Percentiles rank a stretch among this genome's conserved stretches.
phyloP scores from a whole-genome alignment of 2,797 vertebrate species.

The Pristis pectinata region DNA sequence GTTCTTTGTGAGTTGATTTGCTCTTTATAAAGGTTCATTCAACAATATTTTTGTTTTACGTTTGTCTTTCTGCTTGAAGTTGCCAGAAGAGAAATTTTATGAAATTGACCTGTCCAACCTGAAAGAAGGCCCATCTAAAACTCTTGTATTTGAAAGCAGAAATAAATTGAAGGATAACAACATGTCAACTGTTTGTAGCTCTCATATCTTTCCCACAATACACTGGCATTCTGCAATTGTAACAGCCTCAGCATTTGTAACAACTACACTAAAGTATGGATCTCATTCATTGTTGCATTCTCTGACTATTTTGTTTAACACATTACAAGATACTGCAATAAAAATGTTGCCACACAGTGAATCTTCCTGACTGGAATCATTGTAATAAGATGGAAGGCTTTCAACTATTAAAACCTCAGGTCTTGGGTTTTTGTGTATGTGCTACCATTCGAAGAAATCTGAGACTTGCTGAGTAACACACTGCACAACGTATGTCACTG shows the following conservation, averaged over 20 bases:
- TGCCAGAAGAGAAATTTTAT: neutral
- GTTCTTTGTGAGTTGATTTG: neutral
- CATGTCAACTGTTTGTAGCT: neutral
- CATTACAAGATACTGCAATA: too few relatives aligned
- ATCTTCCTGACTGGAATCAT: too few relatives aligned
- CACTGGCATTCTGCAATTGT: neutral
- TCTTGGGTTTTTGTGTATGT: too few relatives aligned
- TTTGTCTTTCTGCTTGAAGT: neutral
- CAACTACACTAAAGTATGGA: neutral
- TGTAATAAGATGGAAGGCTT: too few relatives aligned
- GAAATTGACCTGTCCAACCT: neutral
- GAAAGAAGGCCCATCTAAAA: neutral
- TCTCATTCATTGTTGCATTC: neutral
- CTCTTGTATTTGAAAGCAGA: neutral
- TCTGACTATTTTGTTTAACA: too few relatives aligned
- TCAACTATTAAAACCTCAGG: too few relatives aligned
- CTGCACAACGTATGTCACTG: too few relatives aligned
- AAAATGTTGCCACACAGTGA: too few relatives aligned
- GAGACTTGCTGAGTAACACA: too few relatives aligned
- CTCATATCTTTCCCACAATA: neutral
- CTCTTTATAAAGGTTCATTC: neutral
- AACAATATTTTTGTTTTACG: neutral
- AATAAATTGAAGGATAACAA: neutral
- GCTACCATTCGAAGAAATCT: too few relatives aligned
- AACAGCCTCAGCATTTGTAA: neutral